Evolutionary conservation across 2,888 invertebrate genomes (phyloP), one percentile per base, ranked within the genome.

Genomic region (Acronicta aceris): DNA sequence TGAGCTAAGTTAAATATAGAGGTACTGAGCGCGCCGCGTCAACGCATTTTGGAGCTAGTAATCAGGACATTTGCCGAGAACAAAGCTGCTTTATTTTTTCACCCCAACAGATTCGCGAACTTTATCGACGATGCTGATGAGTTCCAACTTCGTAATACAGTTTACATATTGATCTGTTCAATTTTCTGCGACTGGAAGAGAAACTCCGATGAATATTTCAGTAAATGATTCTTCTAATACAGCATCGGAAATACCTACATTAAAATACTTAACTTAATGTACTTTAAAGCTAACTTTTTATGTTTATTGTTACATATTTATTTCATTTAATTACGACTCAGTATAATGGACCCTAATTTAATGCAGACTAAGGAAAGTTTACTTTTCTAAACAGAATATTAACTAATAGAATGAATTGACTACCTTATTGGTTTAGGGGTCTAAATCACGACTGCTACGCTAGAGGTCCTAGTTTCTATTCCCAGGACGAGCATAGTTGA

Each of bases 1-100:
- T 76, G 71, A 75, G 65, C 65, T 78, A 87, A 88, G 83, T 89
- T 87, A 85, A 86, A 89, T 87, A 84, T 78, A 74, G 68, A 68
- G 73, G 67, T 74, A 82, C 81, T 74, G 79, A 74, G 65, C 68
- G 57, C 55, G 66, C 65, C 55, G 63, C 63, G 52, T 66, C 69
- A 60, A 71, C 58, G 56, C 63, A 71, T 68, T 69, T 57, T 41
- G 58, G 55, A 47, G 51, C 46, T 33, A 59, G 65, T 78, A 74
- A 76, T 71, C 65, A 71, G 48, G 58, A 50, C 50, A 59, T 69
- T 65, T 70, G 46, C 63, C 10, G 65, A 53, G 48, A 62, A 69
- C 70, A 48, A 66, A 64, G 59, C 55, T 41, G 38, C 59, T 70
- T 64, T 74, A 70, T 66, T 61, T 68, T 69, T 73, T 57, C 42